phyloP scores from a whole-genome alignment of 1,140 invertebrate species.

The Drosophila ercepeae region DNA sequence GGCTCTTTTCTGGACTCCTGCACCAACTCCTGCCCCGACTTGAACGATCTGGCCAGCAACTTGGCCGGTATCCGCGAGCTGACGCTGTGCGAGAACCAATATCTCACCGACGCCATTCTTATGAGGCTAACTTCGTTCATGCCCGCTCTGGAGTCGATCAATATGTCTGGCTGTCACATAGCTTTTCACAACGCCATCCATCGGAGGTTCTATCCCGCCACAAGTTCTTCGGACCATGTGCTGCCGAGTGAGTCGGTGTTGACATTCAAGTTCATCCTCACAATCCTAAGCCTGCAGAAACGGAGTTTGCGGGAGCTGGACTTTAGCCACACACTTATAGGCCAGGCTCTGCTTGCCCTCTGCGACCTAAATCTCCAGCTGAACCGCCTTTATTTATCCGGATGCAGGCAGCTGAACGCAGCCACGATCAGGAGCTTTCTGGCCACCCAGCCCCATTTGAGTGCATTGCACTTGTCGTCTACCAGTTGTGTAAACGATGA shows the following conservation, averaged over 20 bases:
- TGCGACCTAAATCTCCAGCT: conserved; percentile 84
- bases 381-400: conserved; percentile 85
- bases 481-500: conserved; percentile 87
- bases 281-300: conserved; percentile 85
- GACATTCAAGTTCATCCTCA: conserved; percentile 88
- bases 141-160: conserved; percentile 86
- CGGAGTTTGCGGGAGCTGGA: conserved; percentile 86
- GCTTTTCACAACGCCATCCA: conserved; percentile 88
- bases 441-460: conserved; percentile 85
- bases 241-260: conserved; percentile 86
- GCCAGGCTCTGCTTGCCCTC: conserved; percentile 85
- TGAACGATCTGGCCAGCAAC: conserved; percentile 83
- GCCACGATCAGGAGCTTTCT: conserved; percentile 86
- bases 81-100: conserved; percentile 87
- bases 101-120: conserved; percentile 89
- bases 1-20: conserved; percentile 86
- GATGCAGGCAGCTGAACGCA: conserved; percentile 88
- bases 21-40: conserved; percentile 84
- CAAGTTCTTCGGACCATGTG: conserved; percentile 38
- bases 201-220: conserved; percentile 87
- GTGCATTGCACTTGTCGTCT: conserved; percentile 86
- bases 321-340: conserved; percentile 88
- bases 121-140: conserved; percentile 87
- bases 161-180: conserved; percentile 87
- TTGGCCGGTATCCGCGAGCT: conserved; percentile 86